Evolutionary conservation across 2,797 vertebrate genomes (phyloP).

Genomic region (Onychomys torridus): DNA sequence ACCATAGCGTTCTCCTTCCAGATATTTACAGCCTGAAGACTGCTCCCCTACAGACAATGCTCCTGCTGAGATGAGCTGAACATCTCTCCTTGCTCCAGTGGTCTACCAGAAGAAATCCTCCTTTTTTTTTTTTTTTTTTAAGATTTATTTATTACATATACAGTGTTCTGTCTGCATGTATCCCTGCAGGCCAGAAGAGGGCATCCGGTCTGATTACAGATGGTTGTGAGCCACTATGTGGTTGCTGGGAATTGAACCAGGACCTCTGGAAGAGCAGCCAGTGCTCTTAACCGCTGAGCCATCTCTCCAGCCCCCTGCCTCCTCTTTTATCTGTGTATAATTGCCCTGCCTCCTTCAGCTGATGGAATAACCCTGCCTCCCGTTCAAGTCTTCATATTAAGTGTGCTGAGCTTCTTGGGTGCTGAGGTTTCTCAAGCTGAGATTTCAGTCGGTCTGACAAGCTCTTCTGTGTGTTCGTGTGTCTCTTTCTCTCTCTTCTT

Average conservation of each 20-base stretch:
- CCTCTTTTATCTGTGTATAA: neutral
- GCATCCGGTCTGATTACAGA: no score
- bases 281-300: no score
- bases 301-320: no score
- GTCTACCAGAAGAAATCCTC: neutral
- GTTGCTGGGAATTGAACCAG: no score
- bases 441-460: neutral
- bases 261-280: no score
- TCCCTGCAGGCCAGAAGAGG: no score
- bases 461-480: neutral
- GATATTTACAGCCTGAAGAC: neutral
- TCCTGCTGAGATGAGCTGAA: neutral
- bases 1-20: no score
- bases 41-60: neutral
- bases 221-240: no score
- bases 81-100: neutral
- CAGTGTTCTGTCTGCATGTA: no score
- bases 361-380: neutral
- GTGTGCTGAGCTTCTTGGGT: neutral
- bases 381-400: neutral
- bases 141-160: no score
- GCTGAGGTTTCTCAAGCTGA: neutral
- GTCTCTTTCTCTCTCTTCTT: neutral
- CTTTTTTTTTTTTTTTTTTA: no score
- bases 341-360: neutral